Evolutionary conservation across 2,888 invertebrate genomes (phyloP).

Genomic region (Diarsia brunnea): DNA sequence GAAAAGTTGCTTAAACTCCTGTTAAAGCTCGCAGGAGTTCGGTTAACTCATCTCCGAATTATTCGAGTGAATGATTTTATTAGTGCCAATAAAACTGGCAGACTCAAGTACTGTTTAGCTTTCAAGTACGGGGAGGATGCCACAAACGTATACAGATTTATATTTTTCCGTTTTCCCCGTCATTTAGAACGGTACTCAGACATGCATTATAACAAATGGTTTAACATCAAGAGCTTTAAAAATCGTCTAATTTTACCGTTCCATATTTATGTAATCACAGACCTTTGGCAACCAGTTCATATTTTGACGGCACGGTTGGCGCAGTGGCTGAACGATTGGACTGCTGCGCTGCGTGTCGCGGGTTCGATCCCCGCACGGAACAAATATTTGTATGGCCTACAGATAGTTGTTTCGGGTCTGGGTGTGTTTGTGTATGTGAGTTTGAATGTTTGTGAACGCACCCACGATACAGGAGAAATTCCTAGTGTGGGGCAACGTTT

Average conservation of each 20-base stretch:
- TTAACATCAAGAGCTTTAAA: not conserved
- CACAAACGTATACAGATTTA: constrained; percentile 14
- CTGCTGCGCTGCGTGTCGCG: too few relatives aligned
- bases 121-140: constrained; percentile 50
- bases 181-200: constrained; percentile 6
- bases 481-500: too few relatives aligned
- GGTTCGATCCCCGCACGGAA: too few relatives aligned
- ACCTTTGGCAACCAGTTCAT: too few relatives aligned
- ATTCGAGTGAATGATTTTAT: constrained; percentile 67
- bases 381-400: too few relatives aligned
- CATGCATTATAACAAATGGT: not conserved
- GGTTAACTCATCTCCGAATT: constrained; percentile 60
- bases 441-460: too few relatives aligned
- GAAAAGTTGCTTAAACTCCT: constrained; percentile 48
- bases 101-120: constrained; percentile 47
- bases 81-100: constrained; percentile 65
- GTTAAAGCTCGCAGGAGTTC: constrained; percentile 33
- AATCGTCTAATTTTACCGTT: not conserved
- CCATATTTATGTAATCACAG: not conserved
- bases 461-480: too few relatives aligned
- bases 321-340: too few relatives aligned
- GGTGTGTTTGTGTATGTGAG: too few relatives aligned
- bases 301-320: too few relatives aligned
- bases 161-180: not conserved
- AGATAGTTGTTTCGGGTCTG: too few relatives aligned